Percentiles rank a stretch among this genome's conserved stretches.
Evolutionary conservation across 2,113 vertebrate species (phyloP).

Genomic region (Toxotes chatareus): DNA sequence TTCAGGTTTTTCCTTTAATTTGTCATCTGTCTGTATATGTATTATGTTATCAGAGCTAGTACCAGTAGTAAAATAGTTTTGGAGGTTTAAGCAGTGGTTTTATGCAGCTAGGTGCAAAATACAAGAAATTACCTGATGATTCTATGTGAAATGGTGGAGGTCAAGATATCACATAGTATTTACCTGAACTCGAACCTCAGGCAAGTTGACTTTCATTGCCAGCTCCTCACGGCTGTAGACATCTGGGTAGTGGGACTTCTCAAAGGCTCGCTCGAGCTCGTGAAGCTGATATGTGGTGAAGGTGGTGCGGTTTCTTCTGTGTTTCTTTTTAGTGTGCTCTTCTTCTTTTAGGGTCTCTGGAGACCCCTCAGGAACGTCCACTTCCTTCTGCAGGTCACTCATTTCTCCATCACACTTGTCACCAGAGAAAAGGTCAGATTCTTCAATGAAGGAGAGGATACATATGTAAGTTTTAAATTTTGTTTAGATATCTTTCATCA

Average conservation of each 20-base stretch:
- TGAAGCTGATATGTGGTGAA: conserved; percentile 95
- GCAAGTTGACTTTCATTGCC: conserved; percentile 94
- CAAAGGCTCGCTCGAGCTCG: conserved; percentile 92
- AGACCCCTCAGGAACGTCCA: conserved; percentile 70
- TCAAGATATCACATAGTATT: conserved; percentile 27
- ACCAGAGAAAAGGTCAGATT: conserved; percentile 84
- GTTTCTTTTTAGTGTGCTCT: conserved; percentile 91
- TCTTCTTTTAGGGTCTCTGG: conserved; percentile 83
- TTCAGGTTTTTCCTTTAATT: too few relatives aligned
- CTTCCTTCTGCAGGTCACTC: conserved; percentile 77
- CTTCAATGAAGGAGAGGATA: conserved; percentile 61
- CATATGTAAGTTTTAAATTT: neutral
- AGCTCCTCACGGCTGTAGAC: conserved; percentile 93
- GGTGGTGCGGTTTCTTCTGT: conserved; percentile 91
- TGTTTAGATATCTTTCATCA: neutral
- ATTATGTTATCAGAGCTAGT: too few relatives aligned
- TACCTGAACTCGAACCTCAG: conserved; percentile 94
- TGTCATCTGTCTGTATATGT: too few relatives aligned
- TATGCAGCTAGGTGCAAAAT: neutral
- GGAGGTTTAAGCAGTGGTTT: neutral
- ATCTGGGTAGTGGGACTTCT: conserved; percentile 94
- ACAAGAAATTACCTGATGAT: neutral
- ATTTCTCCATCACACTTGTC: conserved; percentile 87
- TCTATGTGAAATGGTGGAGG: neutral
- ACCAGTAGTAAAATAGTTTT: neutral